Conservation (phyloP, 2,888 invertebrate genomes). For the Linnaemya tessellans region DNA sequence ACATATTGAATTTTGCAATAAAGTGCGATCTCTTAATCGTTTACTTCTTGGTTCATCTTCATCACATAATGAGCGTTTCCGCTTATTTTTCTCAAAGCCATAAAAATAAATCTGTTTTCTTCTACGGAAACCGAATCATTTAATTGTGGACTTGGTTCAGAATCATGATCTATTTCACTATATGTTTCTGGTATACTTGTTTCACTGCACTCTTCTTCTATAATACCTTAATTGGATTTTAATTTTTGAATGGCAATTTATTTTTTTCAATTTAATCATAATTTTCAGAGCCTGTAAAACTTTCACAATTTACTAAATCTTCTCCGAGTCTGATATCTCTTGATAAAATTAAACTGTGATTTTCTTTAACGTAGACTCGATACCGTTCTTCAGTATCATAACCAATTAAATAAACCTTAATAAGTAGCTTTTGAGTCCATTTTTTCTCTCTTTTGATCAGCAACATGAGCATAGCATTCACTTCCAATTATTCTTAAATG, state of each 20-base stretch:
- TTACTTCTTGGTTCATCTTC: no score
- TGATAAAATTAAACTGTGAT: constrained; percentile 15
- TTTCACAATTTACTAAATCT: constrained; percentile 16
- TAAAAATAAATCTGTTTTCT: constrained; percentile 17
- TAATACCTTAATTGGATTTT: no score
- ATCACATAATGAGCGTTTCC: not conserved
- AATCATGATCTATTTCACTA: not conserved
- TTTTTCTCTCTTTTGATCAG: constrained; percentile 64
- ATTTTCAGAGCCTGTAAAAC: not conserved
- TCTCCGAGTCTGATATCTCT: constrained; percentile 27
- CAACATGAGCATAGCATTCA: constrained; percentile 33
- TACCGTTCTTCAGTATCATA: constrained; percentile 30
- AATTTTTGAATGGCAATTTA: constrained; percentile 14
- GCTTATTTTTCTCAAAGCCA: constrained; percentile 15
- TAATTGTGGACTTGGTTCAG: not conserved
- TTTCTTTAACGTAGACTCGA: constrained; percentile 20
- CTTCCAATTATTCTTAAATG: constrained; percentile 27
- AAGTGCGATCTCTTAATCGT: no score
- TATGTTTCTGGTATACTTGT: not conserved
- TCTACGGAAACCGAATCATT: constrained; percentile 4
- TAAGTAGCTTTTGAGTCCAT: constrained; percentile 63
- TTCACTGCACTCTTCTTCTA: not conserved
- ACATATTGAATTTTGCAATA: constrained; percentile 2
- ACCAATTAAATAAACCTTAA: constrained; percentile 54
- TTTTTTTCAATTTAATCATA: not conserved